Percentiles rank a stretch among this genome's conserved stretches.
Conservation (phyloP, 2,888 invertebrate species). For the Leptopilina drosophilae region DNA sequence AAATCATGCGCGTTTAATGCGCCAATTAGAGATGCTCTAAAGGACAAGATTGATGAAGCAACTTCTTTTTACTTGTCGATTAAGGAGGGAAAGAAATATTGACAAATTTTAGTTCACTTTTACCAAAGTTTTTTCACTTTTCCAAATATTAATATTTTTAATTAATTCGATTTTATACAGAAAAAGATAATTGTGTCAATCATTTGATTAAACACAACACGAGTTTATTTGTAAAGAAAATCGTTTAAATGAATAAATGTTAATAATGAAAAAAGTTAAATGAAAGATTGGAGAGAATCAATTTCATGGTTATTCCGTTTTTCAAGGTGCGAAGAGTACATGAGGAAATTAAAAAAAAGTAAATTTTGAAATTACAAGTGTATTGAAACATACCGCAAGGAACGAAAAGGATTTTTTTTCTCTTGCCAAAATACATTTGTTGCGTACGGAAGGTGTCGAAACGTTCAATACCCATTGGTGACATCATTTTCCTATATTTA, state of each 20-base stretch:
- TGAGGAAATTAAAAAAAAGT: background rate
- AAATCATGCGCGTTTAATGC: constrained; percentile 32
- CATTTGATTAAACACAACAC: background rate
- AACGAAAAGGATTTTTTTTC: constrained; percentile 9
- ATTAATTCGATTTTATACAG: background rate
- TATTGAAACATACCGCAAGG: constrained; percentile 14
- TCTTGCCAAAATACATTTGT: constrained; percentile 12
- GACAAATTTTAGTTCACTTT: too few relatives aligned
- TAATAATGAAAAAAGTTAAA: background rate
- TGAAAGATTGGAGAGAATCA: background rate
- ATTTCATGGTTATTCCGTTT: constrained; percentile 6
- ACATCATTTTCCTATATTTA: constrained; percentile 29
- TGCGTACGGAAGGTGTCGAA: constrained; percentile 10
- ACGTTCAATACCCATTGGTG: constrained; percentile 35
- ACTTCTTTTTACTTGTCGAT: constrained; percentile 47
- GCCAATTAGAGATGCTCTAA: constrained; percentile 25
- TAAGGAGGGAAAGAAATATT: too few relatives aligned
- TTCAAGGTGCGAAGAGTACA: background rate
- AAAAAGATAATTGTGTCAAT: background rate
- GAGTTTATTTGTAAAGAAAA: background rate
- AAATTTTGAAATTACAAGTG: constrained; percentile 16
- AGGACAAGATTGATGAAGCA: constrained; percentile 48
- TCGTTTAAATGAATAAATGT: background rate
- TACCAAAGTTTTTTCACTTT: too few relatives aligned
- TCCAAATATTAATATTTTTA: background rate